phyloP scores from a whole-genome alignment of 2,113 vertebrate genomes.

The Hyaena hyaena region DNA sequence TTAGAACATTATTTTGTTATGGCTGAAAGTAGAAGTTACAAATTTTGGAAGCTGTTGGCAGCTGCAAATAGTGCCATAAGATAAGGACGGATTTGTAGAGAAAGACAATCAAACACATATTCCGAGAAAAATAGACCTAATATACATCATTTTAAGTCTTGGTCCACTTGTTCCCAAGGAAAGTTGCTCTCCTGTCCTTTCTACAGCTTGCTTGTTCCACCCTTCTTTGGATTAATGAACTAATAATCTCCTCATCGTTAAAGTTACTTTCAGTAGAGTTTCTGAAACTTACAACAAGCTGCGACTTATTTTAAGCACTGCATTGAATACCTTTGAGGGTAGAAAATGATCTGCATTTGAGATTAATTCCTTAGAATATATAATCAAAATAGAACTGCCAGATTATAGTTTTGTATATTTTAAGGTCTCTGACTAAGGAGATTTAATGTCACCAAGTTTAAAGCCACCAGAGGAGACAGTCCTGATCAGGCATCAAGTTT shows the following conservation, averaged over 20 bases:
- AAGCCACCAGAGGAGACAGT: not conserved
- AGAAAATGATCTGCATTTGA: not conserved
- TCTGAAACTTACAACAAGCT: constrained; percentile 14
- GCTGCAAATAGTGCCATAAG: not conserved
- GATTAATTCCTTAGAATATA: not conserved
- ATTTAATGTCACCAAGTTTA: constrained; percentile 26
- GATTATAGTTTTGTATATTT: not conserved
- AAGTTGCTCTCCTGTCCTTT: not conserved
- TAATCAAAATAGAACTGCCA: not conserved
- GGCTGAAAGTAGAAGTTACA: not conserved
- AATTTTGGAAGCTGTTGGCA: not conserved
- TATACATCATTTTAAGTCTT: constrained; percentile 6
- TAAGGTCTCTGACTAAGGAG: not conserved
- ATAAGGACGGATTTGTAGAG: not conserved
- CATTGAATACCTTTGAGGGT: not conserved
- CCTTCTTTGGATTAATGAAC: not conserved
- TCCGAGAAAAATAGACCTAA: not conserved
- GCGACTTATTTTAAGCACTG: not conserved
- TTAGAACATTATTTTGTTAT: not conserved
- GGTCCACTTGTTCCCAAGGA: not conserved
- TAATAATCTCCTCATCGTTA: not conserved
- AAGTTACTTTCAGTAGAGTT: not conserved
- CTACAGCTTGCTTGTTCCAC: not conserved
- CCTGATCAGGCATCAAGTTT: not conserved
- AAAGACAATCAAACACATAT: constrained; percentile 16